Percentiles rank a stretch among this genome's conserved stretches.
phyloP scores from a whole-genome alignment of 1,140 invertebrate species.

The Meloidogyne hapla region DNA sequence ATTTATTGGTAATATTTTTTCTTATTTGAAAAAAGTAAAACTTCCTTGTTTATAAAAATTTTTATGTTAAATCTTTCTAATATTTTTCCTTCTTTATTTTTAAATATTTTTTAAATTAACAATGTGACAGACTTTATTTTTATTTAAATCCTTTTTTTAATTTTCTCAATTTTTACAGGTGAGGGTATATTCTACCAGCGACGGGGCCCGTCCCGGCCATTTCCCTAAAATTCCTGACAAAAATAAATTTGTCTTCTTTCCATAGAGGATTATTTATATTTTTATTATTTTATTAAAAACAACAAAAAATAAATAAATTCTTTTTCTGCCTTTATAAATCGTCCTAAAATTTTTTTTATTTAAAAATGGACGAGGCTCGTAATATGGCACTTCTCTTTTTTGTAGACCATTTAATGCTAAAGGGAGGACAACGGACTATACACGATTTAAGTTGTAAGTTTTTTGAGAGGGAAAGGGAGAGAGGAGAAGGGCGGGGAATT shows the following conservation, averaged over 20 bases:
- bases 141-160: background rate
- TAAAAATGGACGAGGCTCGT: conserved; percentile 47
- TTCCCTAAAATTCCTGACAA: background rate
- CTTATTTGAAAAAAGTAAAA: background rate
- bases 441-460: conserved; percentile 82
- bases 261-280: too few species aligned
- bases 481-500: conserved; percentile 65
- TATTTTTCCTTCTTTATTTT: background rate
- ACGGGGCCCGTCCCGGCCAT: background rate
- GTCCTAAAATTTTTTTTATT: background rate
- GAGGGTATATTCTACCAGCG: background rate
- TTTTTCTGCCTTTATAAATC: conserved; percentile 15
- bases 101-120: background rate
- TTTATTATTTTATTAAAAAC: background rate
- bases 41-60: background rate
- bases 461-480: conserved; percentile 74
- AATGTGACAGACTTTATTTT: background rate
- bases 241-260: background rate
- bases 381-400: conserved; percentile 93
- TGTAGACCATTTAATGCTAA: conserved; percentile 84
- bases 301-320: background rate
- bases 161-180: background rate
- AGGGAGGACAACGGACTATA: conserved; percentile 79
- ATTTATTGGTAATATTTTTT: too few species aligned
- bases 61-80: background rate